Evolutionary conservation across 2,888 invertebrate genomes (phyloP).

Genomic region (Noctua comes): DNA sequence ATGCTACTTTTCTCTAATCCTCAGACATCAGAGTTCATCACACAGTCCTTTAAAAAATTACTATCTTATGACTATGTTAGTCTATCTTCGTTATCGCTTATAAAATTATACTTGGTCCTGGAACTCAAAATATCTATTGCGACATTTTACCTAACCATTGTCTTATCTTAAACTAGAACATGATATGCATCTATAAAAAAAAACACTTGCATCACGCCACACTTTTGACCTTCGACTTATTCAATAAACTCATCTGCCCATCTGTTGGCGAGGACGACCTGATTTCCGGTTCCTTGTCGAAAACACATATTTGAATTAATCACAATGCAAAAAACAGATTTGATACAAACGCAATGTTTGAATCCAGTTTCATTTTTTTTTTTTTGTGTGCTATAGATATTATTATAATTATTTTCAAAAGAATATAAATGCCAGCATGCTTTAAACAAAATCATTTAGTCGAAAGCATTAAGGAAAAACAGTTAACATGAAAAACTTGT

Average conservation of each 20-base stretch:
- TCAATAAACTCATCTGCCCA: not conserved
- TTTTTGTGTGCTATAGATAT: not conserved
- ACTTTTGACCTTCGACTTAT: slow-evolving; percentile 5
- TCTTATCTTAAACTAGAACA: not conserved
- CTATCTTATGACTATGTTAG: not conserved
- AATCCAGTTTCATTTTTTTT: not conserved
- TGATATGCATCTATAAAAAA: not conserved
- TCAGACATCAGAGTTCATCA: not conserved
- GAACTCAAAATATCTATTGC: not conserved
- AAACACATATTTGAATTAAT: not conserved
- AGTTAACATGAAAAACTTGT: slow-evolving; percentile 32
- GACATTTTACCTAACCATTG: not conserved
- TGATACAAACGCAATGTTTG: not conserved
- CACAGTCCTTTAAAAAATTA: not conserved
- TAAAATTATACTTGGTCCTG: not conserved
- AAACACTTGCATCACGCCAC: not conserved
- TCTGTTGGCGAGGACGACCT: not conserved
- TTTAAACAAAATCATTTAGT: slow-evolving; percentile 10
- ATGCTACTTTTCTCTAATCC: not conserved
- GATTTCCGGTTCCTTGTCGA: not conserved
- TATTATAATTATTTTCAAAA: not conserved
- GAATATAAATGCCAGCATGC: slow-evolving; percentile 21
- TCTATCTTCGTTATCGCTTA: not conserved
- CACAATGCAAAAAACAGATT: slow-evolving; percentile 3
- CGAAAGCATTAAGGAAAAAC: slow-evolving; percentile 11